Conservation (phyloP, 2,113 vertebrate species). For the Perca schrenkii region DNA sequence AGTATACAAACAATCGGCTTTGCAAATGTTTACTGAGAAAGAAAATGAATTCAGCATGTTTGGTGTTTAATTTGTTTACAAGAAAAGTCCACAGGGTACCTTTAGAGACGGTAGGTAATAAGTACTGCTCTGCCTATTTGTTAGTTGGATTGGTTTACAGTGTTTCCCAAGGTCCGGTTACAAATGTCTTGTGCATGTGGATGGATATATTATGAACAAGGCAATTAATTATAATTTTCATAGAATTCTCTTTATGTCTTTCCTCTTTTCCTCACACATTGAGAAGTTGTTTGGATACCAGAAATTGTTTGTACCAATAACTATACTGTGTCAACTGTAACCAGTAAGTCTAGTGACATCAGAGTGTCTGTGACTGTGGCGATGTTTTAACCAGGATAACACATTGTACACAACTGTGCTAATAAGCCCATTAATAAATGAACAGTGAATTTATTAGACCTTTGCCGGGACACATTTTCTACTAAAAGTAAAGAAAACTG, state of each 20-base stretch:
- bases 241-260: neutral
- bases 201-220: slow-evolving; percentile 21
- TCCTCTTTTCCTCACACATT: slow-evolving; percentile 12
- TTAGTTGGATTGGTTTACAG: slow-evolving; percentile 20
- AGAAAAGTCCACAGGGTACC: slow-evolving; percentile 40
- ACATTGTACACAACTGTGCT: slow-evolving; percentile 44
- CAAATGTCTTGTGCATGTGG: neutral
- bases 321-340: neutral
- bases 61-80: slow-evolving; percentile 10
- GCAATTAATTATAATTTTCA: neutral
- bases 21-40: neutral
- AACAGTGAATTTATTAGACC: neutral
- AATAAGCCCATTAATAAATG: slow-evolving; percentile 29
- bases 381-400: slow-evolving; percentile 25
- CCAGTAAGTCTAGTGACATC: neutral
- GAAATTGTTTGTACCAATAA: slow-evolving; percentile 7
- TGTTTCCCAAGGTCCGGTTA: neutral
- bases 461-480: neutral
- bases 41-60: neutral
- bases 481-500: neutral
- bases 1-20: neutral
- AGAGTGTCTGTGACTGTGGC: neutral
- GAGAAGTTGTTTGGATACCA: neutral
- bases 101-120: slow-evolving; percentile 13
- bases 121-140: neutral